These are phyloP conservation scores for Endotricha flammealis DNA, from an alignment of 2,888 invertebrate species.

Conservation along the genomic window DNA sequence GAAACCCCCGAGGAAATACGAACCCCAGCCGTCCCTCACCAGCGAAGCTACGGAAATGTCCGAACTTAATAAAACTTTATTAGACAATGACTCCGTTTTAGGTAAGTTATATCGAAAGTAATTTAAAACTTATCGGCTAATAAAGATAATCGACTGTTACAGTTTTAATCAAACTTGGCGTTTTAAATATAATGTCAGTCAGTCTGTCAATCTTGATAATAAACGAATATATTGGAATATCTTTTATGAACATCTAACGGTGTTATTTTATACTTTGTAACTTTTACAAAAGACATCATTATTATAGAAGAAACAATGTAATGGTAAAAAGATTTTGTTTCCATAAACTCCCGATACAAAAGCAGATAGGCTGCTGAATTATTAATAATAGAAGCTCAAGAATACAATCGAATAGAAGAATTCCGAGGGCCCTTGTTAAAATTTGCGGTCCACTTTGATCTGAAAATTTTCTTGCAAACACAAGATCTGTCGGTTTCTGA, in stretches of 20 bases:
- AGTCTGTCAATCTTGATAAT: no score
- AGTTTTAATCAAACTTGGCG: no score
- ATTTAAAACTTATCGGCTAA: no score
- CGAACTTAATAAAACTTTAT: constrained; percentile 86
- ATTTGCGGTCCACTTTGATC: constrained; percentile 7
- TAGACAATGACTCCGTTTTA: constrained; percentile 85
- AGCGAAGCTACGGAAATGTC: constrained; percentile 87
- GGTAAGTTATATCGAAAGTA: constrained; percentile 81
- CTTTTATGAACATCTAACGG: no score
- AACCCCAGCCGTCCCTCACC: constrained; percentile 81
- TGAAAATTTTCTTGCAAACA: neutral
- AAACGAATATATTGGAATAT: no score
- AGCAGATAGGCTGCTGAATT: neutral
- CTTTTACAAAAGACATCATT: no score
- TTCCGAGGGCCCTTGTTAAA: neutral
- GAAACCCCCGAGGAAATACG: constrained; percentile 87
- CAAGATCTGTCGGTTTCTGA: neutral
- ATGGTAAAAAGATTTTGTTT: neutral
- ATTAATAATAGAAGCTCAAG: neutral
- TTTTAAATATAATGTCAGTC: no score
- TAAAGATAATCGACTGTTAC: no score
- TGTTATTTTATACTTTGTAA: no score
- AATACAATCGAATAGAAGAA: neutral
- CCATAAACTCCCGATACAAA: neutral
- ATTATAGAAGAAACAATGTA: neutral